These are phyloP conservation scores for Agonum fuliginosum DNA, from an alignment of 2,888 invertebrate genomes.

Conservation along the genomic window DNA sequence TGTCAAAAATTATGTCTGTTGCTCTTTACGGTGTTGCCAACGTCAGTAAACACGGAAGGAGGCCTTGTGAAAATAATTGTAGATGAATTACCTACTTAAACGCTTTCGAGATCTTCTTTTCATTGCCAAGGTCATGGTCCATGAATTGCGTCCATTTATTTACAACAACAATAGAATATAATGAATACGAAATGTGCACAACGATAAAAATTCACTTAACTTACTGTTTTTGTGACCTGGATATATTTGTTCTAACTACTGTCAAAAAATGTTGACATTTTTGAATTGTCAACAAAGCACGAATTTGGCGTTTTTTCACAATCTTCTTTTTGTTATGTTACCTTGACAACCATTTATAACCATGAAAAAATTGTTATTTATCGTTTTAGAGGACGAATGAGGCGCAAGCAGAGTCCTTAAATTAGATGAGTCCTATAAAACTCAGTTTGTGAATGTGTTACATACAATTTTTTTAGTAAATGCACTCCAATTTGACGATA, in stretches of 20 bases:
- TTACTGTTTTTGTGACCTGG: slow-evolving; percentile 33
- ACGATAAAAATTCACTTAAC: not conserved
- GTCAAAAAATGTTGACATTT: too few relatives aligned
- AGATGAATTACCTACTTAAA: slow-evolving; percentile 39
- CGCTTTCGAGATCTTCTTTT: slow-evolving; percentile 27
- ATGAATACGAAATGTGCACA: not conserved
- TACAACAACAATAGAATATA: slow-evolving; percentile 19
- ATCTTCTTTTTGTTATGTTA: too few relatives aligned
- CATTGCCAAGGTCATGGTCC: slow-evolving; percentile 7
- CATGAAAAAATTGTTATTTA: too few relatives aligned
- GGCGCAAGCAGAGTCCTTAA: too few relatives aligned
- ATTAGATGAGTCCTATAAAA: too few relatives aligned
- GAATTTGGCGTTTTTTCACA: too few relatives aligned
- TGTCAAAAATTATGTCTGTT: slow-evolving; percentile 8
- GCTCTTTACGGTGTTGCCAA: not conserved
- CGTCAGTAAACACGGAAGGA: not conserved
- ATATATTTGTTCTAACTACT: slow-evolving; percentile 2
- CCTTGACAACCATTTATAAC: too few relatives aligned
- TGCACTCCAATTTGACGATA: too few relatives aligned
- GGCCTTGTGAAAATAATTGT: slow-evolving; percentile 26
- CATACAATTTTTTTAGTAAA: too few relatives aligned
- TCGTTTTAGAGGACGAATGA: too few relatives aligned
- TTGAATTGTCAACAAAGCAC: too few relatives aligned
- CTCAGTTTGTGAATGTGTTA: too few relatives aligned
- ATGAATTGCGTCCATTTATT: not conserved